These are phyloP conservation scores for Anseranas semipalmata DNA, from an alignment of 2,113 vertebrate species.

Conservation along the genomic window DNA sequence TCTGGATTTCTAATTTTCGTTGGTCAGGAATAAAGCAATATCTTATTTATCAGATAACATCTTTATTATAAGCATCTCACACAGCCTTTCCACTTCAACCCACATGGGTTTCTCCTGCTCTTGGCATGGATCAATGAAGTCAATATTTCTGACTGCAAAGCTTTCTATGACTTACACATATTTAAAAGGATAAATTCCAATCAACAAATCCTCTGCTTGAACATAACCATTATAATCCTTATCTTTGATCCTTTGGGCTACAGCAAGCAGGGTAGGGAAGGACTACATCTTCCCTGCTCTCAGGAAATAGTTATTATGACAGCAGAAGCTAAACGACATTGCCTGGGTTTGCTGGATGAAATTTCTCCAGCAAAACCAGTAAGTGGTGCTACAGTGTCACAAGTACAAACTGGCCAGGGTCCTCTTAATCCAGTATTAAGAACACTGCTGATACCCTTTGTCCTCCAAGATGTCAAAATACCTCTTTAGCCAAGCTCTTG, in stretches of 20 bases:
- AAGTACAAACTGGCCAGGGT: neutral
- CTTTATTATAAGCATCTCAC: conserved; percentile 63
- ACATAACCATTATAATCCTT: conserved; percentile 65
- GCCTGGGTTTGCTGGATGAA: neutral
- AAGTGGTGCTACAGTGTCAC: conserved; percentile 57
- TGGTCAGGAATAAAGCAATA: neutral
- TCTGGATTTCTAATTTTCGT: conserved; percentile 18
- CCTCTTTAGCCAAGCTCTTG: neutral
- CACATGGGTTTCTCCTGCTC: conserved; percentile 49
- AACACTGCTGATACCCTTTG: neutral
- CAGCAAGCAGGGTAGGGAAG: conserved; percentile 23
- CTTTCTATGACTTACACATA: conserved; percentile 68
- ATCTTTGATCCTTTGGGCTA: conserved; percentile 68
- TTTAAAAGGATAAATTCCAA: conserved; percentile 74
- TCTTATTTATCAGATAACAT: conserved; percentile 52
- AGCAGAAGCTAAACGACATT: neutral
- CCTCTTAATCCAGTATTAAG: neutral
- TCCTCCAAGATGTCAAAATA: neutral
- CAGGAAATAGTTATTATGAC: conserved; percentile 9
- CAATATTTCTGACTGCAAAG: conserved; percentile 71
- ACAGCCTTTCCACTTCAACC: conserved; percentile 55
- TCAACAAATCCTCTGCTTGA: conserved; percentile 57
- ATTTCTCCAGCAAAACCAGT: conserved; percentile 64
- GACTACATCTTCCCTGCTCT: neutral
- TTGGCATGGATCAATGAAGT: conserved; percentile 72